Evolutionary conservation across 1,140 invertebrate species (phyloP).

Genomic region (Drosophila burlai): DNA sequence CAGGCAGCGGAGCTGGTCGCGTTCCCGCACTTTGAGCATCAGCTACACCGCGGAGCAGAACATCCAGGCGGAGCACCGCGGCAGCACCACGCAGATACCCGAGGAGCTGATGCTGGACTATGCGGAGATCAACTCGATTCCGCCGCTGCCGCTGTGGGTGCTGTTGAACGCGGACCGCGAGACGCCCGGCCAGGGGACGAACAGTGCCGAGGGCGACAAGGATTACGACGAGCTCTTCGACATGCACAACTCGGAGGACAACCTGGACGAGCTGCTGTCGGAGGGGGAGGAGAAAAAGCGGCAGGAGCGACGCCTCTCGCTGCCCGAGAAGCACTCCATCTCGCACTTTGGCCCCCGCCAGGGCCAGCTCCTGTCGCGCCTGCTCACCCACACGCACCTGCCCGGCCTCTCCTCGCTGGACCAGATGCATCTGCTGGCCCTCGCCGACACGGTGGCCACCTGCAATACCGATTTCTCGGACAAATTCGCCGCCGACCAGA

Average conservation of each 20-base stretch:
- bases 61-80: constrained; percentile 87
- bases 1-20: constrained; percentile 90
- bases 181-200: constrained; percentile 86
- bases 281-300: constrained; percentile 87
- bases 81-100: constrained; percentile 88
- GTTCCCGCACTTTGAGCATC: constrained; percentile 94
- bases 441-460: constrained; percentile 98
- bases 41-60: constrained; percentile 90
- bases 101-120: constrained; percentile 97
- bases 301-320: constrained; percentile 88
- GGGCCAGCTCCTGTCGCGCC: constrained; percentile 91
- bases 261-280: constrained; percentile 92
- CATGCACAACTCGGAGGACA: constrained; percentile 91
- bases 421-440: constrained; percentile 99
- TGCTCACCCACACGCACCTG: constrained; percentile 98
- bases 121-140: constrained; percentile 97
- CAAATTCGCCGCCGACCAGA: constrained; percentile 92
- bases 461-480: constrained; percentile 95
- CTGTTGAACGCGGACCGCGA: constrained; percentile 97
- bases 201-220: constrained; percentile 86
- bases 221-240: constrained; percentile 96
- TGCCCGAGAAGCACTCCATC: constrained; percentile 90
- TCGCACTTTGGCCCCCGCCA: constrained; percentile 94
- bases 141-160: constrained; percentile 98
- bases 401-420: constrained; percentile 98